Evolutionary conservation across 2,113 vertebrate genomes (phyloP).

Genomic region (Galemys pyrenaicus): DNA sequence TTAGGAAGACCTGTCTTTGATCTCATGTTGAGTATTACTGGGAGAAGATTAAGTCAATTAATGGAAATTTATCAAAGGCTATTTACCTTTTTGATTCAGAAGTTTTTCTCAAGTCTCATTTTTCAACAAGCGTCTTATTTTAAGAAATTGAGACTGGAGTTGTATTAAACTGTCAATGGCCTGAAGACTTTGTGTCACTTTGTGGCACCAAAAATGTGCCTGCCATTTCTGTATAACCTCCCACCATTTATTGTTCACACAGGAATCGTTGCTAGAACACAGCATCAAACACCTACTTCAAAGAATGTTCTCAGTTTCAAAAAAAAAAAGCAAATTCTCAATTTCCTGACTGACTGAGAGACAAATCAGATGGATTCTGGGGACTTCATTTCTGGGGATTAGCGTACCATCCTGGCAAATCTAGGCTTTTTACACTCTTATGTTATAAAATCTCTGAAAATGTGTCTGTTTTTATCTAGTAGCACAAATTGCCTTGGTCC

Average conservation of each 20-base stretch:
- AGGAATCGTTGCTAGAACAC: not conserved
- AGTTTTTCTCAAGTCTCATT: not conserved
- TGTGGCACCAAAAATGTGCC: not conserved
- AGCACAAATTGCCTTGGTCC: conserved; percentile 49
- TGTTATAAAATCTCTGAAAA: conserved; percentile 46
- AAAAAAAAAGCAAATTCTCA: conserved; percentile 20
- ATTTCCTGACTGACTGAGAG: conserved; percentile 9
- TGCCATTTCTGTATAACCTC: not conserved
- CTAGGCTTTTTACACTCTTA: conserved; percentile 44
- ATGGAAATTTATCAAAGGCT: not conserved
- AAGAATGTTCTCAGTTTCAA: not conserved
- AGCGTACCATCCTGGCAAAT: not conserved
- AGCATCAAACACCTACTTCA: not conserved
- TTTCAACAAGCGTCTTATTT: not conserved
- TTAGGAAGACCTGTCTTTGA: not conserved
- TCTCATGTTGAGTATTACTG: not conserved
- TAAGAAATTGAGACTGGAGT: not conserved
- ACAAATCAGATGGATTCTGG: conserved; percentile 44
- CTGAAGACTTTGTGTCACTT: conserved; percentile 10
- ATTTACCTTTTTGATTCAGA: conserved; percentile 20
- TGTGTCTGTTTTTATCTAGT: conserved; percentile 46
- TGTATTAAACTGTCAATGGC: not conserved
- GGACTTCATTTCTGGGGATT: conserved; percentile 61
- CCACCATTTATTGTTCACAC: not conserved
- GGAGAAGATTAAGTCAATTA: conserved; percentile 5